Base-by-base conservation (phyloP, 92 coral and sea anemone species). In the Desmophyllum pertusum region DNA sequence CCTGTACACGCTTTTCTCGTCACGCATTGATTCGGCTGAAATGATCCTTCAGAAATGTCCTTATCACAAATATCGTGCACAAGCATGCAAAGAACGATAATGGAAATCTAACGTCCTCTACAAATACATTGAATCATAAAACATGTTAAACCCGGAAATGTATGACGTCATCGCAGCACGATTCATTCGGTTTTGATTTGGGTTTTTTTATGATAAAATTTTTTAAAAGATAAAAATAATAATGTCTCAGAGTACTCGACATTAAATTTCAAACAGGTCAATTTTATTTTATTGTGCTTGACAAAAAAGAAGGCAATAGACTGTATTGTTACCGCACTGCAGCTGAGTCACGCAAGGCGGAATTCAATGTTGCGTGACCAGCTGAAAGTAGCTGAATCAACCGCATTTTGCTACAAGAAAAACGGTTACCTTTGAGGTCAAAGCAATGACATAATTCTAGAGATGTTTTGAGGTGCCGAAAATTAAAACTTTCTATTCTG, bases 341-440 rank as follows among this genome's bases (percentile, higher is more conserved):
- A 35, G 73, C 21, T 19, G 14, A 38, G 79, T 41, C 81, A 76
- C 37, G 50, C 80, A 40, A 76, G 19, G 2, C 31, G 17, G 31
- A 72, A 36, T 57, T 57, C 27, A 61, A 62, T 27, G 69, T 59
- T 39, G 81, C 70, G 81, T 77, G 81, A 77, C 52, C 15, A 17
- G n/a, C n/a, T 33, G 73, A 67, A 35, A 25, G 65, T 27, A 1
- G 2, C 5, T 62, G 31, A n/a, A n/a, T n/a, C n/a, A n/a, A n/a
- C n/a, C n/a, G n/a, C n/a, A n/a, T n/a, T 62, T 13, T 3, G 10
- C 33, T 1, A 62, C 11, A 15, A n/a, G 15, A 6, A 27, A 27
- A 62, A 62, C 30, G 13, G 2, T 10, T 62, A 13, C 30, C 29
- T 35, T 65, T 65, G 70, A 36, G 33, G 13, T 50, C 21, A 5